Percentiles rank a stretch among this genome's conserved stretches.
phyloP scores from a whole-genome alignment of 1,140 invertebrate genomes.

The Drosophila burlai region DNA sequence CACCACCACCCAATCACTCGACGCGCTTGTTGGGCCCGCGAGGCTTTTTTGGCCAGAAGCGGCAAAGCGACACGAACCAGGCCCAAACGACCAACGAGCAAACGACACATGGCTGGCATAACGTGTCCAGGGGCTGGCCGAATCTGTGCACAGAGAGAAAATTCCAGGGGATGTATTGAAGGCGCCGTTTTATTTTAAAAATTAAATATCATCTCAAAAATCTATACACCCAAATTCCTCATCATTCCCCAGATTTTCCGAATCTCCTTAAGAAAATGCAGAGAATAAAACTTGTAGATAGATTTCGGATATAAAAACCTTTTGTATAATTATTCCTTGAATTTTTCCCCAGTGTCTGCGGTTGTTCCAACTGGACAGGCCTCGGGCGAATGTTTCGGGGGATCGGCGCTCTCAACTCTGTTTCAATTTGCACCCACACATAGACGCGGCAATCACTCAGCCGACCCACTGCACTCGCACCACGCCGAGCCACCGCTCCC shows the following conservation, averaged over 20 bases:
- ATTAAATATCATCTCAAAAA: too few relatives aligned
- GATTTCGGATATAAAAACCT: not conserved
- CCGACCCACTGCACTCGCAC: conserved; percentile 19
- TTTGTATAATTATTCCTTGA: not conserved
- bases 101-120: conserved; percentile 54
- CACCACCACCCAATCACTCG: conserved; percentile 58
- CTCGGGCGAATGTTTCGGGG: conserved; percentile 6
- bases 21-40: conserved; percentile 76
- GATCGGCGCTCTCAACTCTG: conserved; percentile 59
- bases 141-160: conserved; percentile 1
- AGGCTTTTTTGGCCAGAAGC: conserved; percentile 65
- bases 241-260: not conserved
- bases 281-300: not conserved
- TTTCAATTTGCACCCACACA: conserved; percentile 80
- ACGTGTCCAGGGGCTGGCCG: conserved; percentile 15
- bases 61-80: conserved; percentile 67
- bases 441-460: conserved; percentile 67
- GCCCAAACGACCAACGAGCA: conserved; percentile 48
- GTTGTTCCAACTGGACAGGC: conserved; percentile 11
- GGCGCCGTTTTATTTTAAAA: too few relatives aligned
- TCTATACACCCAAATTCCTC: too few relatives aligned
- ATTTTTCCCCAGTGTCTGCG: conserved; percentile 3
- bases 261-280: not conserved
- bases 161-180: not conserved
- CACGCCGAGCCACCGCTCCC: conserved; percentile 2